Base-by-base conservation (phyloP, 2,888 invertebrate species). In the Chrysodeixis includens region DNA sequence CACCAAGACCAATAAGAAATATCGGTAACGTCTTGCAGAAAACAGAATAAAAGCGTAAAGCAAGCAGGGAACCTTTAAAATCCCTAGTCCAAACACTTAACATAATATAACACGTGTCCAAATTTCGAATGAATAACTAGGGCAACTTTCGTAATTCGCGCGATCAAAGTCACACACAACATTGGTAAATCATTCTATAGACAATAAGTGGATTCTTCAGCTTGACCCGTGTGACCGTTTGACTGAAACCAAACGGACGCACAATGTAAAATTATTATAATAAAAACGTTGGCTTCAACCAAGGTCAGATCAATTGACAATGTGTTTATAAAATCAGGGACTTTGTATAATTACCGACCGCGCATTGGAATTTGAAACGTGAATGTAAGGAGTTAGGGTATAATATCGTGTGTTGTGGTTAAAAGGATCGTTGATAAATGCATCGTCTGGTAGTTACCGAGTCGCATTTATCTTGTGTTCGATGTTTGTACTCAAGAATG, bases 291-390 rank as follows among this genome's bases (percentile, higher is more conserved):
- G 56, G 56, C 67, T 55, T 54, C 49, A 56, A 54, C 61, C 72
- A 71, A 82, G 82, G 82, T 74, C 82, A 53, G 74, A 78, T 77
- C 79, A 83, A 71, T 83, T 81, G 74, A 62, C 66, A 57, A 71
- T 64, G 56, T 74, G 77, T 63, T 69, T 78, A 74, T 72, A 26
- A 71, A 76, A 76, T 76, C 71, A 74, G 65, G 66, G 71, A 65
- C 76, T 68, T 32, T 52, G 59, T 58, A 66, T 78, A 74, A 77
- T 74, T 71, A 74, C 22, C 8, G 3, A n/a, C 9, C 0, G 12
- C 12, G 10, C 55, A 58, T 18, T 63, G 53, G 30, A 78, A 65
- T 65, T 56, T 65, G 65, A 66, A 53, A 54, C 62, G 59, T 74
- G 65, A 18, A 0, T 0, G 0, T 10, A 14, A n/a, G 0, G 14